These are phyloP conservation scores for Calliphora vicina DNA, from an alignment of 1,140 invertebrate genomes.

Conservation along the genomic window DNA sequence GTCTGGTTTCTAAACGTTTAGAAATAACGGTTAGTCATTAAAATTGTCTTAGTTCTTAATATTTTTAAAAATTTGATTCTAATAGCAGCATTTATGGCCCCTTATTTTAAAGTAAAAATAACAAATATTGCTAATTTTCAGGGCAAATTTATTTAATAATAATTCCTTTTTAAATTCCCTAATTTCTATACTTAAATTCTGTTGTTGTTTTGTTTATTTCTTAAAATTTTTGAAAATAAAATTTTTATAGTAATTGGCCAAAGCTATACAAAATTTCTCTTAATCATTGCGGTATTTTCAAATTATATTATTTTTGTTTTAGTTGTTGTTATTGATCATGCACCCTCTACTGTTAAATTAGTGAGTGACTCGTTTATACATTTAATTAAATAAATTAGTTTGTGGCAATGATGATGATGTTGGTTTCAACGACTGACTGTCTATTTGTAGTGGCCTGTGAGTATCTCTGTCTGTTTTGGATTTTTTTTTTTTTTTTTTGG, in stretches of 20 bases:
- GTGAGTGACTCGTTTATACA: constrained; percentile 31
- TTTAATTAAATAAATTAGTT: constrained; percentile 26
- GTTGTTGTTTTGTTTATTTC: neutral
- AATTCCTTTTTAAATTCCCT: neutral
- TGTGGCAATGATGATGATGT: too few relatives aligned
- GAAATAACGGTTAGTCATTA: too few relatives aligned
- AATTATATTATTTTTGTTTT: neutral
- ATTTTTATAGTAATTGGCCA: neutral
- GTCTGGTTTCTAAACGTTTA: too few relatives aligned
- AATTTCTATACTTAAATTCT: neutral
- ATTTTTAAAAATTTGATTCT: too few relatives aligned
- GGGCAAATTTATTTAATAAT: too few relatives aligned
- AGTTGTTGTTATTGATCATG: neutral
- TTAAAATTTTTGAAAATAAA: too few relatives aligned
- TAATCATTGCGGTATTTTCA: neutral
- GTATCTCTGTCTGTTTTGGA: neutral
- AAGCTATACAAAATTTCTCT: neutral
- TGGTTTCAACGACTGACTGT: too few relatives aligned
- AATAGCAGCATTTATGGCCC: too few relatives aligned
- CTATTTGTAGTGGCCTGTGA: neutral
- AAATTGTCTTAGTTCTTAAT: too few relatives aligned
- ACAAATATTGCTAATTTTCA: too few relatives aligned
- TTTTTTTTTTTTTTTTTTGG: too few relatives aligned
- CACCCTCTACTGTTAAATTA: constrained; percentile 22
- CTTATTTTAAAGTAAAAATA: too few relatives aligned